phyloP scores from a whole-genome alignment of 2,797 vertebrate genomes.

The Sebastes nivosus region DNA sequence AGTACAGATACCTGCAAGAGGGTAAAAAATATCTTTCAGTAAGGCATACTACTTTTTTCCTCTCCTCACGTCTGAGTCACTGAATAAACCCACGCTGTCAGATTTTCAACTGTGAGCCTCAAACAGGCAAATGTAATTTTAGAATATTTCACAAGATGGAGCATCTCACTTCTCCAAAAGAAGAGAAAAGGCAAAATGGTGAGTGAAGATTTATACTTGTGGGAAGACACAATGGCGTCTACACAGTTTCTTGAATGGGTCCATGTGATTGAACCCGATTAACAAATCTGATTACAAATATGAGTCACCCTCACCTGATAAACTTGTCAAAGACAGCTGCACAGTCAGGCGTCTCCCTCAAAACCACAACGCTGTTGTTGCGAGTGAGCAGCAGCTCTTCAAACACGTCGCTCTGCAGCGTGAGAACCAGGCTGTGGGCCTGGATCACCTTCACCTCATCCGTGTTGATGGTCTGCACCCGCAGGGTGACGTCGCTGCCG shows the following conservation, averaged over 20 bases:
- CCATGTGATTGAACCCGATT: neutral
- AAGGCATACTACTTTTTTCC: conserved; percentile 6
- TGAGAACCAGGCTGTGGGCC: conserved; percentile 90
- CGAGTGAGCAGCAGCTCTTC: conserved; percentile 87
- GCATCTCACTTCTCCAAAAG: conserved; percentile 19
- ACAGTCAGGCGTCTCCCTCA: conserved; percentile 85
- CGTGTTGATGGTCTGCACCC: conserved; percentile 85
- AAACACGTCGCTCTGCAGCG: conserved; percentile 91
- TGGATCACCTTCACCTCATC: conserved; percentile 94
- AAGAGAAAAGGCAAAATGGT: neutral
- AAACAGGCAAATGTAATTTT: conserved; percentile 51
- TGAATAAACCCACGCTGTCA: conserved; percentile 51
- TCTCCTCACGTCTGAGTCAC: conserved; percentile 55
- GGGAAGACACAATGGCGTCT: neutral
- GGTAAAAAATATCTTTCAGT: neutral
- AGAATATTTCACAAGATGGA: conserved; percentile 41
- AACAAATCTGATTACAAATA: neutral
- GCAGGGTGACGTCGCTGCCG: conserved; percentile 88
- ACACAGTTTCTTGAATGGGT: neutral
- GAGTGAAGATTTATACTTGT: neutral
- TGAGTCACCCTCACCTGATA: conserved; percentile 83
- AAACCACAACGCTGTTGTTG: conserved; percentile 80
- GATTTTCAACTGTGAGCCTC: conserved; percentile 38
- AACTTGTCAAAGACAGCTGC: conserved; percentile 93
- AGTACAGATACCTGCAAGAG: conserved; percentile 92